Base-by-base conservation (phyloP, 2,797 vertebrate species). In the Lerista edwardsae region DNA sequence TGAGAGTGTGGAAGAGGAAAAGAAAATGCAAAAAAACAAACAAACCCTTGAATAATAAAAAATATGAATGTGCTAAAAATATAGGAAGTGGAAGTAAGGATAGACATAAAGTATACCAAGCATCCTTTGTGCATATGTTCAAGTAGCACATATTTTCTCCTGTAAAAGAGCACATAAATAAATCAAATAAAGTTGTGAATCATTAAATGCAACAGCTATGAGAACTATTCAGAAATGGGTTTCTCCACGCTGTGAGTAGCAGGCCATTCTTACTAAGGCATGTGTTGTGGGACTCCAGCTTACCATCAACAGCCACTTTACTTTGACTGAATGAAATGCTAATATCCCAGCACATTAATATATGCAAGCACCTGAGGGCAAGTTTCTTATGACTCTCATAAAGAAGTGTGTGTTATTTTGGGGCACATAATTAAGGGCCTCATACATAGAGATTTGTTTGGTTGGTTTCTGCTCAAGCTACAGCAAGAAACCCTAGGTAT, bases 331-430 rank as follows among this genome's bases (percentile, higher is more conserved):
- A 69, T 69, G 36, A 68, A 68, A 83, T 77, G 27, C 29, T 68
- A 59, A 59, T 77, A 59, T 77, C 34, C 55, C n/a, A 69, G 29
- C 29, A 71, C 3, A 69, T 77, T 84, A 77, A 34, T 34, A 61
- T 84, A 84, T 77, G 29, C 29, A 84, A 69, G 36, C 82, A 44
- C 51, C 51, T 44, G 11, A 84, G 75, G 75, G 47, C 51, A 71
- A 75, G 17, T 77, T 84, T 84, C 72, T 3, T 76, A 73, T 19
- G n/a, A 84, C 86, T 92, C 88, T 82, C 36, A 83, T 82, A 89
- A 85, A 86, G 87, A 86, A 34, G 72, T 36, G 51, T 75, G 12
- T 71, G 36, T 39, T 80, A 69, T 80, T 80, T 69, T 47, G 55
- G 55, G 36, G 31, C 27, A 51, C 44, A 79, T 79, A 80, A 74